A percentile compares a stretch with the other conserved stretches of the same genome.
Conservation (phyloP, 2,113 vertebrate species). For the Bothrops jararaca region DNA sequence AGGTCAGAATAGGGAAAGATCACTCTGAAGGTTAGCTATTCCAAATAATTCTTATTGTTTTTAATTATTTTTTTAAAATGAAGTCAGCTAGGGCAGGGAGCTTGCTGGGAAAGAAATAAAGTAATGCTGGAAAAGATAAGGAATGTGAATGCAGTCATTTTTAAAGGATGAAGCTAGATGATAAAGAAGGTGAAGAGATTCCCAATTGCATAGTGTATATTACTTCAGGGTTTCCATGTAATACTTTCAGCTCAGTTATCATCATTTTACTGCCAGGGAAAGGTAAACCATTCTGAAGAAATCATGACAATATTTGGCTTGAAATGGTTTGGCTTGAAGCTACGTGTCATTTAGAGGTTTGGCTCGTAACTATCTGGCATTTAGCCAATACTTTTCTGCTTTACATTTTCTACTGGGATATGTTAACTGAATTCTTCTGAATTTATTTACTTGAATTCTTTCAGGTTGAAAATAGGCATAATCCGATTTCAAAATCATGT, state of each 20-base stretch:
- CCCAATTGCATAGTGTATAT: neutral
- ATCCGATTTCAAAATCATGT: neutral
- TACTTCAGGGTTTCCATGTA: conserved; percentile 6
- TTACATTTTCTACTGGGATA: neutral
- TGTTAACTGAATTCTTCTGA: neutral
- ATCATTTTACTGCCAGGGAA: conserved; percentile 41
- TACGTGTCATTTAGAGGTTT: neutral
- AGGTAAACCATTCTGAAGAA: conserved; percentile 18
- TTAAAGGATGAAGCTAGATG: conserved; percentile 6
- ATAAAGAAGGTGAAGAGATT: conserved; percentile 19
- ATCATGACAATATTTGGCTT: conserved; percentile 16
- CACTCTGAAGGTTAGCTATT: neutral
- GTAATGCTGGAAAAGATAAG: neutral
- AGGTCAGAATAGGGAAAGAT: neutral
- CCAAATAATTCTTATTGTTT: neutral
- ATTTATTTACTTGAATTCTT: neutral
- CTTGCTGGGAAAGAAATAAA: neutral
- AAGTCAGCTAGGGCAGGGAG: neutral
- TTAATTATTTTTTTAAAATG: neutral
- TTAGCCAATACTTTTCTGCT: neutral
- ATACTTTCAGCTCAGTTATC: neutral
- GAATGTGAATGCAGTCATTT: neutral
- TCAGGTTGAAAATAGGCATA: neutral
- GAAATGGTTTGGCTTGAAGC: neutral
- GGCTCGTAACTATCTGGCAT: conserved; percentile 29